These are phyloP conservation scores for Morphnarchus princeps DNA, from an alignment of 2,113 vertebrate species.

Conservation along the genomic window DNA sequence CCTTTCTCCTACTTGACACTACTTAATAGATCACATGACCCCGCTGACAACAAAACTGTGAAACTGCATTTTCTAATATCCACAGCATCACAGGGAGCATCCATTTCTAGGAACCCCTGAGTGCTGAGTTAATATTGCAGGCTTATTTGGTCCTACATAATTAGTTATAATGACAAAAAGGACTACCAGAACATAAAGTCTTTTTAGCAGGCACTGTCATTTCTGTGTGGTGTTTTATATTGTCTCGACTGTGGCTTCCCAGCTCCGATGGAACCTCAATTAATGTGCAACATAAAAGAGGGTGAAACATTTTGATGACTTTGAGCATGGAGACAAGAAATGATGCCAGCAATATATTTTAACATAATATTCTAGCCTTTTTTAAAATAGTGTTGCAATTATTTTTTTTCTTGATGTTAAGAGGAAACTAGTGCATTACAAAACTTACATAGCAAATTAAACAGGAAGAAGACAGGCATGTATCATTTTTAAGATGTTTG, in stretches of 20 bases:
- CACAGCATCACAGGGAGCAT: conserved; percentile 35
- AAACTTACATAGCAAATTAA: neutral
- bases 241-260: conserved; percentile 23
- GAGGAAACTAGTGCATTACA: neutral
- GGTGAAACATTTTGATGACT: conserved; percentile 28
- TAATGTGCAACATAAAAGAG: conserved; percentile 15
- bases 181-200: conserved; percentile 13
- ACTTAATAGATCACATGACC: conserved; percentile 36
- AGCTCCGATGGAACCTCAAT: neutral
- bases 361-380: neutral
- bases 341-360: neutral
- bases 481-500: neutral
- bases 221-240: conserved; percentile 18
- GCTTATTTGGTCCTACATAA: conserved; percentile 26
- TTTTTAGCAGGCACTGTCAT: conserved; percentile 50
- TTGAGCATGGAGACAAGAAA: neutral
- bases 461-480: neutral
- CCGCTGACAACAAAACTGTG: conserved; percentile 22
- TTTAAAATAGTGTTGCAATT: neutral
- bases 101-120: conserved; percentile 50
- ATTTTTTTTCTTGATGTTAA: neutral
- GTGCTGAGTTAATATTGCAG: conserved; percentile 46
- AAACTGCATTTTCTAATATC: conserved; percentile 52
- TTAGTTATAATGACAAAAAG: conserved; percentile 62
- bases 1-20: neutral